Evolutionary conservation across 2,888 invertebrate genomes (phyloP).

Genomic region (Elysia crispata): DNA sequence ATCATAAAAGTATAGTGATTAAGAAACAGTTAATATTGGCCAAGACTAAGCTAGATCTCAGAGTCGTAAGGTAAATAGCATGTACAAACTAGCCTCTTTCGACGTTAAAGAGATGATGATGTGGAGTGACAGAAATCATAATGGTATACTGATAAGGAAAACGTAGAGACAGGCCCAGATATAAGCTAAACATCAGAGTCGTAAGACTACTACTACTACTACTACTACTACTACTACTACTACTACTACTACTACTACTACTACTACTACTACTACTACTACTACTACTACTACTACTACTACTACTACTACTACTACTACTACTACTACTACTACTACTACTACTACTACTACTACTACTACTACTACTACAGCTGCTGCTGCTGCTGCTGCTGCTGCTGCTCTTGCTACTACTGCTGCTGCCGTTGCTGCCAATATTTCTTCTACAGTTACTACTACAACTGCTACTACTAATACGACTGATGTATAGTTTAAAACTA

Average conservation of each 20-base stretch:
- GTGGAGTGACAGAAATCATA: too few species aligned
- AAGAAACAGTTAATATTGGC: too few species aligned
- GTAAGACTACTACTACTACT: constrained; percentile 31
- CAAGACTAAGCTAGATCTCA: too few species aligned
- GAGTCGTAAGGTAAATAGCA: too few species aligned
- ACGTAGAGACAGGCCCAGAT: too few species aligned
- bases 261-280: constrained; percentile 36
- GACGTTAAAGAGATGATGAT: too few species aligned
- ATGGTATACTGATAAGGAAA: too few species aligned
- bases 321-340: constrained; percentile 36
- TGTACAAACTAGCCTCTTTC: too few species aligned
- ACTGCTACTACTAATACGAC: constrained; percentile 19
- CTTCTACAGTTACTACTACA: constrained; percentile 18
- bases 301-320: constrained; percentile 37
- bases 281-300: constrained; percentile 31
- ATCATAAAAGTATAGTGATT: too few species aligned
- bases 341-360: constrained; percentile 23
- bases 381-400: constrained; percentile 31
- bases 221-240: constrained; percentile 31
- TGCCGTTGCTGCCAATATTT: constrained; percentile 14
- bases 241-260: constrained; percentile 38
- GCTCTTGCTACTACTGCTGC: constrained; percentile 22
- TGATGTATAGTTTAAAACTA: too few species aligned
- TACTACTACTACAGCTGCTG: constrained; percentile 32
- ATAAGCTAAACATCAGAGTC: too few species aligned